Conservation (phyloP, 2,888 invertebrate genomes). For the Agrochola lota region DNA sequence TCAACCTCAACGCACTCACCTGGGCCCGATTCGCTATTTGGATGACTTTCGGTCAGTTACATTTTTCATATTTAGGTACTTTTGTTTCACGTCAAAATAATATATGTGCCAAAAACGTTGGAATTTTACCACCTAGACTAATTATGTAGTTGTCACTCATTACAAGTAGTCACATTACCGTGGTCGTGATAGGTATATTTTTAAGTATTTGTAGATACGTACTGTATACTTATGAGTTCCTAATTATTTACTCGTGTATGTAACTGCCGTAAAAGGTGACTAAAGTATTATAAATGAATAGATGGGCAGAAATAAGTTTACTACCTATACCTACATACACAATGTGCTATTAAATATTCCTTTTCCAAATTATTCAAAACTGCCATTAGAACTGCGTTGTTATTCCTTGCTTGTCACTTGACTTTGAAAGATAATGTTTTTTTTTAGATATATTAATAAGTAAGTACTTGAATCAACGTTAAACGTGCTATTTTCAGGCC, state of each 20-base stretch:
- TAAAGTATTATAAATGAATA: conserved; percentile 14
- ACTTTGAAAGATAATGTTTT: neutral
- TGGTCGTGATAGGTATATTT: neutral
- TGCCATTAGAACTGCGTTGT: neutral
- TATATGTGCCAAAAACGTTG: conserved; percentile 37
- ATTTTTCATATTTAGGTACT: neutral
- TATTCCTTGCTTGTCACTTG: neutral
- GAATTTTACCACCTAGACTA: conserved; percentile 33
- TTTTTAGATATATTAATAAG: neutral
- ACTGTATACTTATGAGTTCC: neutral
- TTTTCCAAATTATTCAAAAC: conserved; percentile 9
- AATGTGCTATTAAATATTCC: conserved; percentile 28
- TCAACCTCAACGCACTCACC: conserved; percentile 94
- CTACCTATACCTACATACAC: neutral
- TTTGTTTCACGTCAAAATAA: neutral
- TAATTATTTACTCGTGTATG: neutral
- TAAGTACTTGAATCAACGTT: neutral
- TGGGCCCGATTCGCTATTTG: conserved; percentile 96
- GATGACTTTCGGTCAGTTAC: conserved; percentile 94
- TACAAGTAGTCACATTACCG: conserved; percentile 35
- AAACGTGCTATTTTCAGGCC: conserved; percentile 88
- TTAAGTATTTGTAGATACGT: neutral
- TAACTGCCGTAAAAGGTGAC: conserved; percentile 8
- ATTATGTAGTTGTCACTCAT: conserved; percentile 42
- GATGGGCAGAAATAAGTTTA: conserved; percentile 14